phyloP scores from a whole-genome alignment of 2,113 vertebrate species.

The Trogon melanurus region DNA sequence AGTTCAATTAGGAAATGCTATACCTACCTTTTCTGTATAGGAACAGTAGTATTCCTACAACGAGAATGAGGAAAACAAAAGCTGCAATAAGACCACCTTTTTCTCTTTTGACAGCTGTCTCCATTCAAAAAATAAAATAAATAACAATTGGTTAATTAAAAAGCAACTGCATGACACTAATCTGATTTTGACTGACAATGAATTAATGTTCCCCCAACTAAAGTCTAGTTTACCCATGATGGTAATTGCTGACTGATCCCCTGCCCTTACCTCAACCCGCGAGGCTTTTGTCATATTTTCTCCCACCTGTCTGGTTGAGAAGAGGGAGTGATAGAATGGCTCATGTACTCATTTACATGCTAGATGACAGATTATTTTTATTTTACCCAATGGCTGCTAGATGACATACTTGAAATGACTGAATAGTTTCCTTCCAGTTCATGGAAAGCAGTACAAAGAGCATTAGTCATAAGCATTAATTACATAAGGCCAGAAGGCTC shows the following conservation, averaged over 20 bases:
- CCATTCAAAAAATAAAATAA: not conserved
- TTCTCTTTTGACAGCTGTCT: accelerated
- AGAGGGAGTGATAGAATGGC: not conserved
- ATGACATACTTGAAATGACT: not conserved
- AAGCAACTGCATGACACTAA: not conserved
- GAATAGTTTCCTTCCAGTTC: not conserved
- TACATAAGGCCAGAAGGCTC: not conserved
- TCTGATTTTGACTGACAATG: not conserved
- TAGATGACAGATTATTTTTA: not conserved
- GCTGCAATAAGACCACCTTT: accelerated
- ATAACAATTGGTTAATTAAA: not conserved
- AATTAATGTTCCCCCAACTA: not conserved
- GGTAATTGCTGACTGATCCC: not conserved
- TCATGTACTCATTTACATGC: not conserved
- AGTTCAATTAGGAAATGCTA: not conserved
- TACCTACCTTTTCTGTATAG: accelerated
- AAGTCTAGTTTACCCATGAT: not conserved
- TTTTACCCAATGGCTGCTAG: not conserved
- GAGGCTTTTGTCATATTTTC: not conserved
- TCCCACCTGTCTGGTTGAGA: accelerated
- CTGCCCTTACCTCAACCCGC: not conserved
- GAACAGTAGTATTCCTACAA: accelerated
- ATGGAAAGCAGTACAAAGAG: not conserved
- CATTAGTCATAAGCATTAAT: not conserved
- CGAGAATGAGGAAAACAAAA: accelerated